Percentiles rank a stretch among this genome's conserved stretches.
Conservation (phyloP, 2,888 invertebrate species). For the Bellardia pandia region DNA sequence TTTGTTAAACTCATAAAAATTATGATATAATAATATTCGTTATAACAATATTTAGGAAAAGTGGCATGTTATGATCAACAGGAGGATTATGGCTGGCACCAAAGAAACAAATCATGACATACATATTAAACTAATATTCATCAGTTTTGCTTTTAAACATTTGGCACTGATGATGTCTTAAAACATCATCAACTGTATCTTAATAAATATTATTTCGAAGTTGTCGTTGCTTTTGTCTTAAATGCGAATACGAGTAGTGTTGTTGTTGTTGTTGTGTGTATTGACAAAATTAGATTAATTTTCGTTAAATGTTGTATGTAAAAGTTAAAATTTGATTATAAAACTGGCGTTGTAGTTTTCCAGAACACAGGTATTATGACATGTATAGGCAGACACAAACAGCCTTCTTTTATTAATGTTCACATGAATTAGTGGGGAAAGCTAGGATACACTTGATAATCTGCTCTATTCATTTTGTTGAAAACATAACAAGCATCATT, state of each 20-base stretch:
- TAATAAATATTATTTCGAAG: not conserved
- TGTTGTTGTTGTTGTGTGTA: not conserved
- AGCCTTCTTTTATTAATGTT: not conserved
- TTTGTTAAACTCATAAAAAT: constrained; percentile 64
- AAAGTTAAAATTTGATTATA: constrained; percentile 66
- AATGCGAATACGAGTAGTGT: not conserved
- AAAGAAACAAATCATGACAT: constrained; percentile 16
- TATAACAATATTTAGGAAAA: constrained; percentile 45
- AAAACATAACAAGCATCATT: too few species aligned
- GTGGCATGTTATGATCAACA: constrained; percentile 60
- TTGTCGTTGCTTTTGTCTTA: not conserved
- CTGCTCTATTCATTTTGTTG: too few species aligned
- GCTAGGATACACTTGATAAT: not conserved
- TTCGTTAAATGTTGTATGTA: constrained; percentile 49
- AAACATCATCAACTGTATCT: not conserved
- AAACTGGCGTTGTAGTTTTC: constrained; percentile 23
- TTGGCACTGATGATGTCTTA: constrained; percentile 8
- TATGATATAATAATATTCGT: constrained; percentile 55
- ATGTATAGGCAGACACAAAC: constrained; percentile 23
- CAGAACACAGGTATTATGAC: constrained; percentile 53
- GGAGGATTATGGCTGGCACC: constrained; percentile 57
- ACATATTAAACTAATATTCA: constrained; percentile 52
- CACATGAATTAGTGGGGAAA: not conserved
- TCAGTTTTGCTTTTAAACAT: constrained; percentile 25
- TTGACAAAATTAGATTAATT: constrained; percentile 59